A percentile compares a stretch with the other conserved stretches of the same genome.
These are phyloP conservation scores for Sebastes schlegelii DNA, from an alignment of 2,113 vertebrate genomes.

Conservation along the genomic window DNA sequence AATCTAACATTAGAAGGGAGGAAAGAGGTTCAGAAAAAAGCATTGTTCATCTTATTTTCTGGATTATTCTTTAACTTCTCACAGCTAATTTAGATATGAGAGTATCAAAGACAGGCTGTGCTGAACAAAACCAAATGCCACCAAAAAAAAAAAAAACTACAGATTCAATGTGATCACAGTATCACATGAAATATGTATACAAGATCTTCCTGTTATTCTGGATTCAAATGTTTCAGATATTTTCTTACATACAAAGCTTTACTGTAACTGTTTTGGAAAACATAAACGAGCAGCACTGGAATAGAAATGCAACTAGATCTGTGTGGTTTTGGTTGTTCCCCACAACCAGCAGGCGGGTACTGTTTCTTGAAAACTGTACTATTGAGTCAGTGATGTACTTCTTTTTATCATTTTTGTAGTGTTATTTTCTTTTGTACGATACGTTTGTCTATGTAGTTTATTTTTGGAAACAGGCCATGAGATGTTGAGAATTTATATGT, in stretches of 20 bases:
- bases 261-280: constrained; percentile 22
- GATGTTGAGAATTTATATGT: constrained; percentile 83
- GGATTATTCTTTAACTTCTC: background rate
- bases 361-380: constrained; percentile 29
- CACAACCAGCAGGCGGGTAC: constrained; percentile 19
- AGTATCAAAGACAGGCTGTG: background rate
- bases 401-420: constrained; percentile 43
- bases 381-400: constrained; percentile 45
- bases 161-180: background rate
- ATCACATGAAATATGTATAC: background rate
- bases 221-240: background rate
- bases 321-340: constrained; percentile 46
- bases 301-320: constrained; percentile 53
- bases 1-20: background rate
- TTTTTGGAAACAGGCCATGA: constrained; percentile 69
- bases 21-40: constrained; percentile 4
- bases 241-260: constrained; percentile 39
- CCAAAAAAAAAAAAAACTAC: background rate
- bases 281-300: constrained; percentile 50
- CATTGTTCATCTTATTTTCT: constrained; percentile 22
- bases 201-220: background rate
- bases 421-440: constrained; percentile 64
- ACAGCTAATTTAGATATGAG: background rate
- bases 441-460: constrained; percentile 75
- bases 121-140: constrained; percentile 7